phyloP scores from a whole-genome alignment of 2,113 vertebrate genomes.

The Heterotilapia buettikoferi region DNA sequence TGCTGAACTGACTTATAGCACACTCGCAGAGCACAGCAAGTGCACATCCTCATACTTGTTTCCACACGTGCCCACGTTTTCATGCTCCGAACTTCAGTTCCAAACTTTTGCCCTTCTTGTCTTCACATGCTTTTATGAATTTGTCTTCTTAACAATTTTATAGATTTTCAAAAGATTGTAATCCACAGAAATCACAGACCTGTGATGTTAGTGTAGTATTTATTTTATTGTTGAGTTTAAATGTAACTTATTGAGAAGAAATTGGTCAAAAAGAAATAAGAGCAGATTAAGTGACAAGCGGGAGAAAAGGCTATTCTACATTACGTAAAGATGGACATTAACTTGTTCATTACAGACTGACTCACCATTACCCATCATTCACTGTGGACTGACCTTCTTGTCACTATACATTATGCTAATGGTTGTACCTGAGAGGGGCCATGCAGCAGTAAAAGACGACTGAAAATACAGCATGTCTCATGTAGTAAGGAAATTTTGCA shows the following conservation, averaged over 20 bases:
- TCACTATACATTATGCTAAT: not conserved
- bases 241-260: not conserved
- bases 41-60: not conserved
- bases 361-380: not conserved
- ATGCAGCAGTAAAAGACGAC: not conserved
- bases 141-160: not conserved
- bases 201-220: not conserved
- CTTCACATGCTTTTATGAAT: not conserved
- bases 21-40: not conserved
- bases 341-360: not conserved
- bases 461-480: not conserved
- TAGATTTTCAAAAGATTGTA: not conserved
- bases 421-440: not conserved
- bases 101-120: not conserved
- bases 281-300: not conserved
- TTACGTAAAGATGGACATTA: not conserved
- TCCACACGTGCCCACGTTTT: not conserved
- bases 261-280: not conserved
- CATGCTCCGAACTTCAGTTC: not conserved
- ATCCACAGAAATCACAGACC: not conserved
- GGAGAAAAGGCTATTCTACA: not conserved
- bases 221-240: not conserved
- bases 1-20: constrained; percentile 23
- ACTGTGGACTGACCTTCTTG: not conserved
- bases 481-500: not conserved